Base-by-base conservation (phyloP, 2,113 vertebrate species). In the Ibidorhyncha struthersii region DNA sequence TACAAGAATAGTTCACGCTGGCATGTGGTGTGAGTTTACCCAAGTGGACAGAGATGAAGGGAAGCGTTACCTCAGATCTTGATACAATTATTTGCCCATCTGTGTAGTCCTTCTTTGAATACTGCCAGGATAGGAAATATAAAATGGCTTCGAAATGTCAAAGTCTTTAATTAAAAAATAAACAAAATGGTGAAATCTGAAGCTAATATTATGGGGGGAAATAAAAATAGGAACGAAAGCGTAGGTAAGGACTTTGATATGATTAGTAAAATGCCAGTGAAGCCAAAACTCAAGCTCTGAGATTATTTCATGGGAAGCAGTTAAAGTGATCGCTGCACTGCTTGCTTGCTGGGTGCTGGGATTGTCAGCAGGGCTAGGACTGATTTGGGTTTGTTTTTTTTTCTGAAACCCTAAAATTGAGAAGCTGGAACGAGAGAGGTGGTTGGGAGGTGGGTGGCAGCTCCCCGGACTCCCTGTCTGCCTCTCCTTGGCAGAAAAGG, bases 61-160 rank as follows among this genome's bases (percentile, higher is more conserved):
- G 62, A 93, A 85, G 49, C 0, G 0, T 91, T 90, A 18, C 84
- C 70, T 96, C 84, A 90, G 81, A 84, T 94, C 91, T 87, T 79
- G 43, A 82, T 89, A 65, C 30, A 81, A 91, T 87, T 94, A 87
- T 95, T 96, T 95, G 77, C 74, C 91, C 89, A 94, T 91, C 90
- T 95, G 96, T 84, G 53, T 76, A 92, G 80, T 79, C 30, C 32
- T 86, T 25, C 61, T 91, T 86, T 76, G 61, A 84, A 58, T 89
- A 79, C 41, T 84, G 56, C 86, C 77, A 89, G 82, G 78, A 40
- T 76, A 84, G 86, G 91, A 91, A 94, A 77, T 62, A 79, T 34
- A 73, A 94, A 91, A 80, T 53, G 21, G 20, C 56, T 94, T 88
- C 3, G 2, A 94, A 88, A 89, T 77, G 58, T 85, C 62, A 3